Evolutionary conservation across 2,888 invertebrate species (phyloP).

Genomic region (Syrphus vitripennis): DNA sequence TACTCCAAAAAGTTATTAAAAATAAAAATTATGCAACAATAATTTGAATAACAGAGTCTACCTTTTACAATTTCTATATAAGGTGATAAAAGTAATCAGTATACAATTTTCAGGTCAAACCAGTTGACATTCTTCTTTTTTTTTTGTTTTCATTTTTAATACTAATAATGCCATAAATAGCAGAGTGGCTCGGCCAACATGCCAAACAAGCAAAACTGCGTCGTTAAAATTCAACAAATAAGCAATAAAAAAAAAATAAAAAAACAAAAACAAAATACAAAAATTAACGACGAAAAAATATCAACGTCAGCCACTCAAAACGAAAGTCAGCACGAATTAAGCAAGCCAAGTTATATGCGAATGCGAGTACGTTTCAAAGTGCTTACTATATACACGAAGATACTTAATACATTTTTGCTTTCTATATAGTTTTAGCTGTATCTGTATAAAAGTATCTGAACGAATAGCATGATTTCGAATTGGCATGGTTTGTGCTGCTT

Average conservation of each 20-base stretch:
- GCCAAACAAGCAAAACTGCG: conserved; percentile 54
- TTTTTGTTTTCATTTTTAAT: not conserved
- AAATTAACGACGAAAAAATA: conserved; percentile 43
- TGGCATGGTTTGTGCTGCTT: conserved; percentile 38
- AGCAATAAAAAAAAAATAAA: too few relatives aligned
- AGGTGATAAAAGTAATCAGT: not conserved
- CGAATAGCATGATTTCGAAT: conserved; percentile 54
- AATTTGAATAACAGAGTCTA: not conserved
- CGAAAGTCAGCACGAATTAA: conserved; percentile 70
- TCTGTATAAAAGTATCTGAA: conserved; percentile 28
- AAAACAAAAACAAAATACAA: too few relatives aligned
- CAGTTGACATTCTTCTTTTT: conserved; percentile 61
- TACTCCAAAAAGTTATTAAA: not conserved
- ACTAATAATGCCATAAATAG: conserved; percentile 54
- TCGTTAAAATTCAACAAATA: conserved; percentile 39
- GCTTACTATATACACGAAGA: not conserved
- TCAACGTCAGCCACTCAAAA: conserved; percentile 65
- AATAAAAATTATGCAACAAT: not conserved
- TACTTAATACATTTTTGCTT: conserved; percentile 45
- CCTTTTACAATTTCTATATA: conserved; percentile 25
- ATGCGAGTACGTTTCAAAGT: conserved; percentile 10
- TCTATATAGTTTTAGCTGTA: not conserved
- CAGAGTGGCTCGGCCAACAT: conserved; percentile 58
- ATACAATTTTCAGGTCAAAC: conserved; percentile 46
- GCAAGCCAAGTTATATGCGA: conserved; percentile 62